A percentile compares a stretch with the other conserved stretches of the same genome.
Conservation (phyloP, 2,888 invertebrate genomes). For the Parapristionchus giblindavisi region DNA sequence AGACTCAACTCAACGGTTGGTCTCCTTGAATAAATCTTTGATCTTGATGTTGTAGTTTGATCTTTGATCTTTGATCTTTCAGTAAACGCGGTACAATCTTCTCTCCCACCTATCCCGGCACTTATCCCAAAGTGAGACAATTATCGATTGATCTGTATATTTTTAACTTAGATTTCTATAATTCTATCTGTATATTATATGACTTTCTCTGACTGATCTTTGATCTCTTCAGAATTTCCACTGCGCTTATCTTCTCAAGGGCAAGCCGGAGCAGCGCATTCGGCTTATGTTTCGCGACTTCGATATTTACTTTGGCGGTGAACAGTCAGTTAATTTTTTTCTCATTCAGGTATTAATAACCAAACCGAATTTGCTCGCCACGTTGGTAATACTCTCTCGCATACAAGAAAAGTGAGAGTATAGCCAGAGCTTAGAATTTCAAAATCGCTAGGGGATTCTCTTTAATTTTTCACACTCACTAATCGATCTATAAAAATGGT, state of each 20-base stretch:
- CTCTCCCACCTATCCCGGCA: conserved; percentile 98
- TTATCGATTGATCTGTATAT: not conserved
- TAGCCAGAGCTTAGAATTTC: not conserved
- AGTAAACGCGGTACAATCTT: conserved; percentile 82
- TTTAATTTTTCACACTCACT: not conserved
- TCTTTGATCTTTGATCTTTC: not conserved
- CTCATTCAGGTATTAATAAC: not conserved
- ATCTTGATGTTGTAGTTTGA: not conserved
- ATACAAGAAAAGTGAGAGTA: too few species aligned
- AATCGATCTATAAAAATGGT: not conserved
- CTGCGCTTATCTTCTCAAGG: conserved; percentile 81
- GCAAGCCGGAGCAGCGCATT: conserved; percentile 87
- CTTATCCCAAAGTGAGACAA: conserved; percentile 79
- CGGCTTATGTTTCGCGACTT: conserved; percentile 96
- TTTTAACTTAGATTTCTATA: not conserved
- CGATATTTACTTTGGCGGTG: conserved; percentile 96
- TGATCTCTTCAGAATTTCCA: conserved; percentile 60
- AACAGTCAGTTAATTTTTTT: conserved; percentile 82
- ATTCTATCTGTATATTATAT: not conserved
- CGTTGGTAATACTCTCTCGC: too few species aligned
- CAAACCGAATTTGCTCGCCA: not conserved
- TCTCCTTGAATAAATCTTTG: not conserved
- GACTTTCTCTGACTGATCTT: not conserved
- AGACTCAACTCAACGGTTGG: conserved; percentile 53
- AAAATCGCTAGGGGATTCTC: not conserved